phyloP scores from a whole-genome alignment of 2,888 invertebrate species.

The Congeria kusceri region DNA sequence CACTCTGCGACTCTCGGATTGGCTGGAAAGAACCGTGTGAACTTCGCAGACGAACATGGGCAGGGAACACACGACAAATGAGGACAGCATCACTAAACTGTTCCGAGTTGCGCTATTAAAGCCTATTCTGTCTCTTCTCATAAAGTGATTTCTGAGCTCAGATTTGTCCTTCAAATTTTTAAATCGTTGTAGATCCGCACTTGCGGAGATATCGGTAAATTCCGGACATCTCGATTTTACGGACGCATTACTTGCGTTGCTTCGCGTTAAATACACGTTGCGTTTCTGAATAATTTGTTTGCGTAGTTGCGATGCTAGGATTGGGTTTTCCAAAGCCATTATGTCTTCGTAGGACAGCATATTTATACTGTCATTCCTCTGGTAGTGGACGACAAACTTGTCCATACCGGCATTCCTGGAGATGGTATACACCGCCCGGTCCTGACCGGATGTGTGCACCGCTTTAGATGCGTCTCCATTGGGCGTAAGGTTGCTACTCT shows the following conservation, averaged over 20 bases:
- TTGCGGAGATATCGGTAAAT: slow-evolving; percentile 81
- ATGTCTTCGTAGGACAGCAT: slow-evolving; percentile 75
- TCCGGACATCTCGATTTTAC: slow-evolving; percentile 68
- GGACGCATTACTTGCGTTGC: slow-evolving; percentile 68
- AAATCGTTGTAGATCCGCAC: slow-evolving; percentile 77
- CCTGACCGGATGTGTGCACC: slow-evolving; percentile 16
- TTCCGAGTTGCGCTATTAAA: slow-evolving; percentile 80
- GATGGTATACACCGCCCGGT: slow-evolving; percentile 63
- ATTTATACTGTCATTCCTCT: slow-evolving; percentile 69
- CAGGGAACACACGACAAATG: slow-evolving; percentile 76
- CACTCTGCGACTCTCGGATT: slow-evolving; percentile 60
- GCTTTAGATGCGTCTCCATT: slow-evolving; percentile 13
- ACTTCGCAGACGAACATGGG: slow-evolving; percentile 78
- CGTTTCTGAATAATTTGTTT: slow-evolving; percentile 61
- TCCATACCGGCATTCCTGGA: slow-evolving; percentile 39
- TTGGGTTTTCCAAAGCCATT: slow-evolving; percentile 77
- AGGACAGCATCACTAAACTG: slow-evolving; percentile 80
- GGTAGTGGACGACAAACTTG: slow-evolving; percentile 78
- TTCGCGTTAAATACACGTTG: slow-evolving; percentile 67
- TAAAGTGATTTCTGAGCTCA: slow-evolving; percentile 73
- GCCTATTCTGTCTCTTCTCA: slow-evolving; percentile 75
- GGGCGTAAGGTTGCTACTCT: slow-evolving; percentile 17
- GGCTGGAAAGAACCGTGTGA: slow-evolving; percentile 65
- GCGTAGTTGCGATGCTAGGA: slow-evolving; percentile 62
- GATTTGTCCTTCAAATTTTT: slow-evolving; percentile 75